Evolutionary conservation across 2,888 invertebrate genomes (phyloP).

Genomic region (Anodontia alba): DNA sequence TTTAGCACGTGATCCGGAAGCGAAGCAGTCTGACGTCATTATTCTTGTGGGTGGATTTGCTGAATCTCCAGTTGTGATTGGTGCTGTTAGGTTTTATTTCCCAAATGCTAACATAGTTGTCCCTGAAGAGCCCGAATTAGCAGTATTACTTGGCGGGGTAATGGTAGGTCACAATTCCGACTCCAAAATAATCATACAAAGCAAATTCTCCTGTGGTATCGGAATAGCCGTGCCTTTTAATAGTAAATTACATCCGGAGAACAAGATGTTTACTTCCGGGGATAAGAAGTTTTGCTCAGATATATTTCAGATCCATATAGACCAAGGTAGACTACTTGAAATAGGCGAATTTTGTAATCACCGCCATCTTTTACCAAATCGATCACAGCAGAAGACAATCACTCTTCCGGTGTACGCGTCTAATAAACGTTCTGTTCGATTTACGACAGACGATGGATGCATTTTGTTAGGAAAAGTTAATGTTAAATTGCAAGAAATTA

Average conservation of each 20-base stretch:
- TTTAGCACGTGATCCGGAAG: constrained; percentile 59
- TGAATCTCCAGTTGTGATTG: constrained; percentile 53
- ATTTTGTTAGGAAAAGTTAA: constrained; percentile 45
- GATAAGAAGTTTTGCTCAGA: constrained; percentile 53
- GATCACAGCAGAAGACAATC: constrained; percentile 42
- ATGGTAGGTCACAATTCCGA: constrained; percentile 58
- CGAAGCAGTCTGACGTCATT: constrained; percentile 53
- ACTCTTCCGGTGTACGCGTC: constrained; percentile 47
- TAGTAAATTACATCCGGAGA: constrained; percentile 48
- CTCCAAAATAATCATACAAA: constrained; percentile 39
- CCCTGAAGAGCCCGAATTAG: constrained; percentile 54
- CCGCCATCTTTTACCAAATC: constrained; percentile 36
- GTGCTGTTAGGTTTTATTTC: constrained; percentile 61
- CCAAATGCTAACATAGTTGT: constrained; percentile 64
- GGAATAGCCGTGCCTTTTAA: constrained; percentile 66
- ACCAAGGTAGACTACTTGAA: constrained; percentile 23
- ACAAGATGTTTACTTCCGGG: constrained; percentile 53
- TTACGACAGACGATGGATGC: constrained; percentile 52
- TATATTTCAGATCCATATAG: constrained; percentile 50
- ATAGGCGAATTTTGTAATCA: constrained; percentile 36
- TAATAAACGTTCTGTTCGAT: constrained; percentile 18
- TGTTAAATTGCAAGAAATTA: constrained; percentile 37
- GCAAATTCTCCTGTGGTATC: constrained; percentile 60
- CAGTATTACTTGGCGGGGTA: constrained; percentile 62
- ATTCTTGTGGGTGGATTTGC: constrained; percentile 58